A percentile compares a stretch with the other conserved stretches of the same genome.
These are phyloP conservation scores for Papilio elwesi DNA, from an alignment of 2,888 invertebrate species.

Conservation along the genomic window DNA sequence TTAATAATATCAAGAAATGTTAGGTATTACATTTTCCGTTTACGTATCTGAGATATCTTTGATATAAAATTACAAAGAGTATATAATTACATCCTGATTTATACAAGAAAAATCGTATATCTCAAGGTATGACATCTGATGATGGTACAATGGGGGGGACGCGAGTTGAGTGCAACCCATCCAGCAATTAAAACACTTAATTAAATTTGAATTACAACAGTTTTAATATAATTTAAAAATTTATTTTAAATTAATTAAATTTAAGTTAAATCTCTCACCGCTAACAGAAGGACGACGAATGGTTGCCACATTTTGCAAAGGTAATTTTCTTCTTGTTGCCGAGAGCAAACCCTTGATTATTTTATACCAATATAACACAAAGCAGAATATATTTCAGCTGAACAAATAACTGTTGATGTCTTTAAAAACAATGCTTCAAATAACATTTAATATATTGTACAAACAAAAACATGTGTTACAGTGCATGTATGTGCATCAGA, in stretches of 20 bases:
- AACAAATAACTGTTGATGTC: not conserved
- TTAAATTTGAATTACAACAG: not conserved
- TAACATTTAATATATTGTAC: not conserved
- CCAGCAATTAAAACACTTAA: too few species aligned
- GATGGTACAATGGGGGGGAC: too few species aligned
- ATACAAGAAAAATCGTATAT: too few species aligned
- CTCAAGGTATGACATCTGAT: too few species aligned
- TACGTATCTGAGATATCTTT: too few species aligned
- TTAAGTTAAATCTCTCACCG: not conserved
- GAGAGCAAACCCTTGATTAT: not conserved
- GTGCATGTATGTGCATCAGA: too few species aligned
- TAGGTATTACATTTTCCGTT: too few species aligned
- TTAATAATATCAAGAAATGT: too few species aligned
- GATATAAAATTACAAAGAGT: too few species aligned
- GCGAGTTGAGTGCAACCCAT: too few species aligned
- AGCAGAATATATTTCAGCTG: not conserved
- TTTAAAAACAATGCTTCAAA: not conserved
- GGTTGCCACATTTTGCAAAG: constrained; percentile 2
- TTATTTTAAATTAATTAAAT: not conserved
- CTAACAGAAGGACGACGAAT: not conserved
- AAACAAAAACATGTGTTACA: not conserved
- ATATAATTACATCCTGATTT: too few species aligned
- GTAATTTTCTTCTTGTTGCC: not conserved
- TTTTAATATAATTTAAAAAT: not conserved
- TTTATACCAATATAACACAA: not conserved